phyloP scores from a whole-genome alignment of 2,797 vertebrate genomes.

The Parambassis ranga region DNA sequence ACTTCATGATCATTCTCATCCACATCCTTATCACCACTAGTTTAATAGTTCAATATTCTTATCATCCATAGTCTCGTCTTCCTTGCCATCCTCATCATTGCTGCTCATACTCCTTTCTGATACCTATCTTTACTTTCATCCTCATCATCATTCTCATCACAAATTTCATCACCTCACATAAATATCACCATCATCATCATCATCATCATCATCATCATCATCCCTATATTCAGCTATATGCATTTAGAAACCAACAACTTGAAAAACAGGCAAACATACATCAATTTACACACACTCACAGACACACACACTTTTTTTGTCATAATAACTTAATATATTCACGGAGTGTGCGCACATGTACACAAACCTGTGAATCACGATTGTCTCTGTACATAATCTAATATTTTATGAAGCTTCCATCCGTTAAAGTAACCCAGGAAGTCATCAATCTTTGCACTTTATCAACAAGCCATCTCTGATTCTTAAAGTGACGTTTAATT shows the following conservation, averaged over 20 bases:
- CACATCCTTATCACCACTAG: no score
- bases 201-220: neutral
- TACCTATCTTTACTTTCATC: no score
- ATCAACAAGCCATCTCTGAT: constrained; percentile 48
- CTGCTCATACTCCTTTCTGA: no score
- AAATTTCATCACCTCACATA: no score
- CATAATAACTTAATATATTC: neutral
- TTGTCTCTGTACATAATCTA: constrained; percentile 30
- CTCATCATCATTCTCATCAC: neutral
- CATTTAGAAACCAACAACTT: neutral
- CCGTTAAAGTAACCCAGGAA: constrained; percentile 40
- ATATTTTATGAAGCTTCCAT: constrained; percentile 51
- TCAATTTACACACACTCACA: neutral
- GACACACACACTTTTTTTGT: neutral
- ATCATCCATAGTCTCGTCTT: no score
- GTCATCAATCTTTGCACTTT: constrained; percentile 62
- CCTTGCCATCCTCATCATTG: no score
- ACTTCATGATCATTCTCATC: no score
- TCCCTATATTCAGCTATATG: neutral
- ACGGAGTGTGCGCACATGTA: neutral
- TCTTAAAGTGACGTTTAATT: constrained; percentile 58
- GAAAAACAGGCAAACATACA: neutral
- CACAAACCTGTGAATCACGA: constrained; percentile 9
- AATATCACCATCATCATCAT: neutral
- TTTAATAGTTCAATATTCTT: no score